Percentiles rank a stretch among this genome's conserved stretches.
Conservation (phyloP, 2,113 vertebrate species). For the Lasiurus borealis region DNA sequence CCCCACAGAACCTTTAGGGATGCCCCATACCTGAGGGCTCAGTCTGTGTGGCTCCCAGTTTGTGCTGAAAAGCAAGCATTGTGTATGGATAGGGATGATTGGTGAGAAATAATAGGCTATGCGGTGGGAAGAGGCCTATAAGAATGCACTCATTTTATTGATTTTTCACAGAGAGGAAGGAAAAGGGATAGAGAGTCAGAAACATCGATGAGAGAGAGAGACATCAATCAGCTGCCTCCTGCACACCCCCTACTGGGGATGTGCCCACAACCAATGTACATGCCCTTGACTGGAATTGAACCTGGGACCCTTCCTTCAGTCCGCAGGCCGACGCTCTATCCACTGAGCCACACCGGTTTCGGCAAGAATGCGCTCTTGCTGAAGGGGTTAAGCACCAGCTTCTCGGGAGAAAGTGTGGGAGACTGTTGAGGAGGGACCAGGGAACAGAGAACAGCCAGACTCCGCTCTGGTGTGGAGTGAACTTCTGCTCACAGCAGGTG, state of each 20-base stretch:
- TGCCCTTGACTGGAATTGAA: too few relatives aligned
- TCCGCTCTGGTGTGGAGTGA: conserved; percentile 62
- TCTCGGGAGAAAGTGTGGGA: conserved; percentile 47
- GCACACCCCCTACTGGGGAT: too few relatives aligned
- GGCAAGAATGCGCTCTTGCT: too few relatives aligned
- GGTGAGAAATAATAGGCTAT: not conserved
- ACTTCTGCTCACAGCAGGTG: conserved; percentile 69
- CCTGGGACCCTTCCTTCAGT: too few relatives aligned
- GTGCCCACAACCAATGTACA: too few relatives aligned
- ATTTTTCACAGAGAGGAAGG: too few relatives aligned
- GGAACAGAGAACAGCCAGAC: not conserved
- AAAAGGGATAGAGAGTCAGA: too few relatives aligned
- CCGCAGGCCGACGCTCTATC: too few relatives aligned
- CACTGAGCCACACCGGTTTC: too few relatives aligned
- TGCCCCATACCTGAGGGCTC: not conserved
- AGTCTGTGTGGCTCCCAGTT: not conserved
- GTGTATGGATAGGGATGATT: not conserved
- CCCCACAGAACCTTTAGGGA: not conserved
- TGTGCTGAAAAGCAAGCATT: not conserved
- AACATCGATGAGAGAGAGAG: too few relatives aligned
- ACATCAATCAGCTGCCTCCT: too few relatives aligned
- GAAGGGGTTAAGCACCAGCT: conserved; percentile 46
- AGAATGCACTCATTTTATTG: not conserved
- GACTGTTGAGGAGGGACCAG: not conserved
- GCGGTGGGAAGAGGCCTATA: not conserved